These are phyloP conservation scores for Amphiduros pacificus DNA, from an alignment of 2,888 invertebrate species.

Conservation along the genomic window DNA sequence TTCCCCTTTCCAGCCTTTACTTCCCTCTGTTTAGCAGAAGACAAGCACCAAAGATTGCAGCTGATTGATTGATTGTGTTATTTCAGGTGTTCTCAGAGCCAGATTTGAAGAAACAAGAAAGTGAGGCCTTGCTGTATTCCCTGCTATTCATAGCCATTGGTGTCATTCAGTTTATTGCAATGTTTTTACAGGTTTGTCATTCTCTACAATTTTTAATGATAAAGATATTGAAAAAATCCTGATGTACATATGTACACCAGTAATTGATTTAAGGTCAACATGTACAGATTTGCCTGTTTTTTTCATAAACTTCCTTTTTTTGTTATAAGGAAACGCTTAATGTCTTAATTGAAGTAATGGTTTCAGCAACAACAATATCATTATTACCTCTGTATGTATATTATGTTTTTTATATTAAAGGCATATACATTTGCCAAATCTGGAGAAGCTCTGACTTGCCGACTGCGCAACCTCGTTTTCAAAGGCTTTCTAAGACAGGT, in stretches of 20 bases:
- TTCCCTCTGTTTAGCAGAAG: too few species aligned
- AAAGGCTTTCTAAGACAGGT: conserved; percentile 20
- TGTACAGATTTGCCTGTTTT: too few species aligned
- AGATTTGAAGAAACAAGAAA: conserved; percentile 12
- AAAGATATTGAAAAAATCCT: not conserved
- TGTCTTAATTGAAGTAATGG: too few species aligned
- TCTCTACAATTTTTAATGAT: not conserved
- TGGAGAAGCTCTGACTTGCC: conserved; percentile 21
- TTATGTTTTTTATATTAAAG: conserved; percentile 1
- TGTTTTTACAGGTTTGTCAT: conserved; percentile 8
- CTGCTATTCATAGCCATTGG: conserved; percentile 25
- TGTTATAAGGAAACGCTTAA: too few species aligned
- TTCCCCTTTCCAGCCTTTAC: too few species aligned
- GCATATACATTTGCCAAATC: conserved; percentile 1
- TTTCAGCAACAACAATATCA: too few species aligned
- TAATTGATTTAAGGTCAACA: too few species aligned
- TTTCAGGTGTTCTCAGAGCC: not conserved
- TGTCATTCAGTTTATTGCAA: conserved; percentile 13
- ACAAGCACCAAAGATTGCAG: too few species aligned
- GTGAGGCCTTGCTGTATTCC: conserved; percentile 15
- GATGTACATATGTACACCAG: not conserved
- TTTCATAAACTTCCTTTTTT: too few species aligned
- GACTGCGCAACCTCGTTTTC: conserved; percentile 22
- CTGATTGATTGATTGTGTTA: not conserved
- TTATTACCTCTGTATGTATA: not conserved